Evolutionary conservation across 2,888 invertebrate species (phyloP).

Genomic region (Marronus borbonicus): DNA sequence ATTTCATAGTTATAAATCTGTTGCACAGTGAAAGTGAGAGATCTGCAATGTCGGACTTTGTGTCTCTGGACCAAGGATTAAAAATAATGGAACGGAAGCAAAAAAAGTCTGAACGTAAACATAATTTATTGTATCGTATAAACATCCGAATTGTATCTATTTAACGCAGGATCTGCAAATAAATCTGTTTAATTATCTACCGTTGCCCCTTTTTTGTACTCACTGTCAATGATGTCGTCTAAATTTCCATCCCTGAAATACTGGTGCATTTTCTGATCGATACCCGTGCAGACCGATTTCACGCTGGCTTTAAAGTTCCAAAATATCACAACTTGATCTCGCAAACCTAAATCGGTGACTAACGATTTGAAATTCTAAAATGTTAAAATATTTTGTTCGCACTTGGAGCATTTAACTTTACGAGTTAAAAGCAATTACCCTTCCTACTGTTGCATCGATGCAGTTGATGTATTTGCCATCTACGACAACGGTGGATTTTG

Average conservation of each 20-base stretch:
- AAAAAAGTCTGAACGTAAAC: background rate
- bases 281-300: constrained; percentile 66
- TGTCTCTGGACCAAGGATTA: too few relatives aligned
- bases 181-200: background rate
- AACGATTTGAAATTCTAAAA: constrained; percentile 73
- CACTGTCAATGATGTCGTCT: constrained; percentile 60
- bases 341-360: constrained; percentile 71
- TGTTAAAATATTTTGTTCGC: too few relatives aligned
- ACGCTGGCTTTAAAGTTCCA: constrained; percentile 69
- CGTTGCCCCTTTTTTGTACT: constrained; percentile 36
- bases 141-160: constrained; percentile 49
- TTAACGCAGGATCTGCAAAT: constrained; percentile 50
- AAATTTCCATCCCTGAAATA: constrained; percentile 62
- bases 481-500: constrained; percentile 65
- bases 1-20: too few relatives aligned
- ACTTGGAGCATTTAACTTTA: background rate
- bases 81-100: too few relatives aligned
- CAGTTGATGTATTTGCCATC: constrained; percentile 74
- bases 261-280: constrained; percentile 60
- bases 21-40: too few relatives aligned
- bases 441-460: constrained; percentile 77
- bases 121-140: constrained; percentile 50
- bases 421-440: constrained; percentile 67
- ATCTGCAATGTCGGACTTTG: too few relatives aligned
- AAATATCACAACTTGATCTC: constrained; percentile 72